These are phyloP conservation scores for Dolichopus griseipennis DNA, from an alignment of 2,888 invertebrate species.

Conservation along the genomic window DNA sequence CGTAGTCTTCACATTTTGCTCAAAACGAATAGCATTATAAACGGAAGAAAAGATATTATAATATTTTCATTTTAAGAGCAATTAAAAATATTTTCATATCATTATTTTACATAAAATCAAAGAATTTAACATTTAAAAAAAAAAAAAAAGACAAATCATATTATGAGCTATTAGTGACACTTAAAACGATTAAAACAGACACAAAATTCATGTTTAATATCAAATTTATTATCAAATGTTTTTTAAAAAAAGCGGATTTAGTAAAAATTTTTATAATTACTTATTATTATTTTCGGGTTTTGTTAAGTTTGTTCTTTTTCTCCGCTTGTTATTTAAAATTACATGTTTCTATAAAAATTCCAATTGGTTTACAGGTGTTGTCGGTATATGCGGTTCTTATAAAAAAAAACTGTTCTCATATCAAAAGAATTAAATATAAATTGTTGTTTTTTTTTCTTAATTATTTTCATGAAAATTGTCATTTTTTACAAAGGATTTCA, in stretches of 20 bases:
- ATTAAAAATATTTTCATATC: too few species aligned
- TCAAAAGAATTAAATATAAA: not conserved
- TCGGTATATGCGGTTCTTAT: not conserved
- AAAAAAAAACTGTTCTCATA: not conserved
- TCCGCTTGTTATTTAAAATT: not conserved
- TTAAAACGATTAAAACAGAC: slow-evolving; percentile 4
- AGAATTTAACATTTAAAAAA: not conserved
- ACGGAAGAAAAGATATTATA: too few species aligned
- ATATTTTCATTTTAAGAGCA: too few species aligned
- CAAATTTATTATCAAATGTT: not conserved
- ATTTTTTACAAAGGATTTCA: not conserved
- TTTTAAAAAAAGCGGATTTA: not conserved
- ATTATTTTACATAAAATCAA: too few species aligned
- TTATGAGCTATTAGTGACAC: slow-evolving; percentile 3
- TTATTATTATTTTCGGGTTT: not conserved
- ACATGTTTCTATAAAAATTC: not conserved
- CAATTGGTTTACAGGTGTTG: slow-evolving; percentile 5
- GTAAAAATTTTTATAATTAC: not conserved
- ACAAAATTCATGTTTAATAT: not conserved
- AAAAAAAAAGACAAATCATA: not conserved
- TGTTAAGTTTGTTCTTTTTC: not conserved
- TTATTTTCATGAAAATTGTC: not conserved
- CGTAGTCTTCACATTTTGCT: too few species aligned
- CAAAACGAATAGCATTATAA: too few species aligned
- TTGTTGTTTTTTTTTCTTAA: not conserved